Evolutionary conservation across 2,888 invertebrate genomes (phyloP).

Genomic region (Lampropteryx suffumata): DNA sequence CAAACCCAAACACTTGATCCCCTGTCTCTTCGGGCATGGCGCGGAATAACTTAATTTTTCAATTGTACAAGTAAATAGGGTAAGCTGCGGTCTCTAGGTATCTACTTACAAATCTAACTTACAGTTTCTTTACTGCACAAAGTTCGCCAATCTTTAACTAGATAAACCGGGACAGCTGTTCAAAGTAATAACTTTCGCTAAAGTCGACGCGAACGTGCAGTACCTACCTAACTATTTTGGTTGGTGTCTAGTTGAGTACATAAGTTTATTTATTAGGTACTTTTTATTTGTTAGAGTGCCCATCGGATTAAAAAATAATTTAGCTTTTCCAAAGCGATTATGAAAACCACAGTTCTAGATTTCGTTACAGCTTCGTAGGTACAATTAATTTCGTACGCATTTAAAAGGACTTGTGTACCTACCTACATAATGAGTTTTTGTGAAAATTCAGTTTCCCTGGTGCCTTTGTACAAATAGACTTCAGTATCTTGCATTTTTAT

Average conservation of each 20-base stretch:
- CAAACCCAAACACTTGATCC: conserved; percentile 54
- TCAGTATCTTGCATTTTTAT: conserved; percentile 29
- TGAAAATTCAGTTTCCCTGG: too few relatives aligned
- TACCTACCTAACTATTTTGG: conserved; percentile 21
- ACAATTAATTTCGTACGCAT: too few relatives aligned
- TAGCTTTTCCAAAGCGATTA: too few relatives aligned
- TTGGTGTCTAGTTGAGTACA: too few relatives aligned
- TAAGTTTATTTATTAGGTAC: too few relatives aligned
- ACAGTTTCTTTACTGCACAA: conserved; percentile 19
- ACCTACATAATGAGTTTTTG: too few relatives aligned
- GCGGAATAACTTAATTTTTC: conserved; percentile 42
- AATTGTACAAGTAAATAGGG: conserved; percentile 19
- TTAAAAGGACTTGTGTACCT: too few relatives aligned
- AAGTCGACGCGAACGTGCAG: conserved; percentile 26
- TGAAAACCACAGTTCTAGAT: too few relatives aligned
- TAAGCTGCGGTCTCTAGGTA: conserved; percentile 11
- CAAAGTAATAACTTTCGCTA: conserved; percentile 31
- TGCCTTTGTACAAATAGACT: neutral
- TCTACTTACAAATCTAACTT: conserved; percentile 20
- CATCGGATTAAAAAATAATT: too few relatives aligned
- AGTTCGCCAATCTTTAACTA: conserved; percentile 23
- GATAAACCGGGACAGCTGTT: conserved; percentile 16
- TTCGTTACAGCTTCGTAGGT: too few relatives aligned
- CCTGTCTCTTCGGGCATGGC: conserved; percentile 37
- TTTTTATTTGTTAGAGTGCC: too few relatives aligned